Base-by-base conservation (phyloP, 2,113 vertebrate genomes). In the Zingel zingel region DNA sequence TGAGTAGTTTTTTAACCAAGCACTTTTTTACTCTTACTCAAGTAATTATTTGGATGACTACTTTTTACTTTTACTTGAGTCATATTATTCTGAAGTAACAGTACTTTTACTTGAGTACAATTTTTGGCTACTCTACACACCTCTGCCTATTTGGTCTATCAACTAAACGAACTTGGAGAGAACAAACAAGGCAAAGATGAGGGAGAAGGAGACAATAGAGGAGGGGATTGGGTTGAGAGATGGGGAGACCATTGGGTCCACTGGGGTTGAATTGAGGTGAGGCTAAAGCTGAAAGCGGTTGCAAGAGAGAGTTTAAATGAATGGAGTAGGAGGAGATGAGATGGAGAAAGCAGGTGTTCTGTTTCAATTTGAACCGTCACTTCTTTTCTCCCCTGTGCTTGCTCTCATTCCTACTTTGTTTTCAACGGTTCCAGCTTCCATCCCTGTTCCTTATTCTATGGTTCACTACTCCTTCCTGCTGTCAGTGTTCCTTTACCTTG, bases 141-240 rank as follows among this genome's bases (percentile, higher is more conserved):
- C n/a, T n/a, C n/a, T n/a, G n/a, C n/a, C n/a, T n/a, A 27, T 27
- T 27, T 27, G 27, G 50, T 91, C 86, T 85, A 83, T 93, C 87
- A 91, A 79, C 76, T 72, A 86, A 89, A 88, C 27, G 3, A 84
- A 87, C 77, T 66, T 3, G 1, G 36, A 71, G 79, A 79, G 64
- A 83, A 64, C 7, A 8, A 76, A 30, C 27, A n/a, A 75, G 47
- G 73, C 59, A 71, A 58, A 59, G 51, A 85, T 43, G 63, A 66
- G 64, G 79, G n/a, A 23, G 74, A 65, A 69, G 58, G 68, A 63
- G 21, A 67, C 48, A 48, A 43, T 39, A 50, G 50, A 62, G 30
- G 11, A 36, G 57, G 39, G 3, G 27, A 27, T 27, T n/a, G 47
- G 25, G 43, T 59, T 51, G 58, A 43, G 25, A 48, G 45, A 11